Conservation (phyloP, 2,113 vertebrate species). For the Cathartes aura region DNA sequence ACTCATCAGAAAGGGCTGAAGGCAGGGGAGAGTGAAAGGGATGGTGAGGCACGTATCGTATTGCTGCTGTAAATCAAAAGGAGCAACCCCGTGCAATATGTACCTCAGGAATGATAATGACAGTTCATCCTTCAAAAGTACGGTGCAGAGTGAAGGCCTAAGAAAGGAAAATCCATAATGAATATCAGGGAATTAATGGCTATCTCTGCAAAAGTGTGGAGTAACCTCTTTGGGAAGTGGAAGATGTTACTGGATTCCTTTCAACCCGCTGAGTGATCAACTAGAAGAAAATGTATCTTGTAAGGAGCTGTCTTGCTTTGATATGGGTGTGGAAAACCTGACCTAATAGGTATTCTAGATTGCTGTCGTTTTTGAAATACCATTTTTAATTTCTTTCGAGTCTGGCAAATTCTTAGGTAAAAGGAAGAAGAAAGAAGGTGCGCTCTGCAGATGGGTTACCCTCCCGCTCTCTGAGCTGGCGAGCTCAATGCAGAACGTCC, state of each 20-base stretch:
- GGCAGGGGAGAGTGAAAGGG: not conserved
- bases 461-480: rapidly evolving
- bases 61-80: not conserved
- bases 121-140: not conserved
- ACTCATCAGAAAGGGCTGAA: not conserved
- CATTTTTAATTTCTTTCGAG: not conserved
- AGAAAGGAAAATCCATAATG: not conserved
- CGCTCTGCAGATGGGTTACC: not conserved
- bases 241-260: not conserved
- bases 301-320: not conserved
- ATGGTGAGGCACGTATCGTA: rapidly evolving
- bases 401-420: not conserved
- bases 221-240: not conserved
- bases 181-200: not conserved
- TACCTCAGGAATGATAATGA: not conserved
- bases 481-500: rapidly evolving
- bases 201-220: not conserved
- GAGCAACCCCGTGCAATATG: not conserved
- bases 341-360: not conserved
- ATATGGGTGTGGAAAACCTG: not conserved
- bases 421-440: not conserved
- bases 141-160: not conserved
- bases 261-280: not conserved
- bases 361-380: not conserved
- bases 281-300: not conserved